phyloP scores from a whole-genome alignment of 1,140 invertebrate species.

The Plutomurus gul region DNA sequence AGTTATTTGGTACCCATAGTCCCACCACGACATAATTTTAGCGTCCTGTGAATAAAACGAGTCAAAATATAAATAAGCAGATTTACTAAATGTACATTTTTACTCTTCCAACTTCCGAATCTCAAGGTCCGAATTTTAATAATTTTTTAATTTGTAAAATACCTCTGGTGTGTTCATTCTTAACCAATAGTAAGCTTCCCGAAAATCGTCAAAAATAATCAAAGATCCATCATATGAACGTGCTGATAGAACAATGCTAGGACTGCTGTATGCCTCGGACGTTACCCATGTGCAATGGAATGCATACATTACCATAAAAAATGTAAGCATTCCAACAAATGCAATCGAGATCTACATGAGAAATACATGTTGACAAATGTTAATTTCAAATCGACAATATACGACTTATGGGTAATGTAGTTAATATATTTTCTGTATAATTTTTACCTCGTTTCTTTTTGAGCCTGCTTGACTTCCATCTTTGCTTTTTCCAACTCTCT shows the following conservation, averaged over 20 bases:
- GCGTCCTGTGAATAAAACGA: constrained; percentile 65
- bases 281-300: constrained; percentile 99
- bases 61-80: not conserved
- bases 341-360: constrained; percentile 75
- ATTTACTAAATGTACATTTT: not conserved
- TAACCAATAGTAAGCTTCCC: constrained; percentile 97
- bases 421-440: not conserved
- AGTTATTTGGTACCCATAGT: constrained; percentile 99
- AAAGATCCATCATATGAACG: constrained; percentile 88
- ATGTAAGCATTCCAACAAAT: constrained; percentile 82
- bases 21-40: constrained; percentile 99
- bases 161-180: constrained; percentile 86
- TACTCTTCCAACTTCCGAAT: not conserved
- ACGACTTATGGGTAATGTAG: not conserved
- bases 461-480: constrained; percentile 36
- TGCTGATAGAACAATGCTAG: constrained; percentile 95
- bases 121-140: not conserved
- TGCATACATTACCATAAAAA: constrained; percentile 88
- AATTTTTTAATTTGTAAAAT: not conserved
- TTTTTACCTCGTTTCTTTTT: constrained; percentile 45
- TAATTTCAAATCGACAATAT: not conserved
- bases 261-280: constrained; percentile 96
- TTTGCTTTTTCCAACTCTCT: constrained; percentile 56
- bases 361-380: not conserved
- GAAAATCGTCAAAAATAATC: constrained; percentile 97